phyloP scores from a whole-genome alignment of 1,140 invertebrate genomes.

The Caenorhabditis tropicalis region DNA sequence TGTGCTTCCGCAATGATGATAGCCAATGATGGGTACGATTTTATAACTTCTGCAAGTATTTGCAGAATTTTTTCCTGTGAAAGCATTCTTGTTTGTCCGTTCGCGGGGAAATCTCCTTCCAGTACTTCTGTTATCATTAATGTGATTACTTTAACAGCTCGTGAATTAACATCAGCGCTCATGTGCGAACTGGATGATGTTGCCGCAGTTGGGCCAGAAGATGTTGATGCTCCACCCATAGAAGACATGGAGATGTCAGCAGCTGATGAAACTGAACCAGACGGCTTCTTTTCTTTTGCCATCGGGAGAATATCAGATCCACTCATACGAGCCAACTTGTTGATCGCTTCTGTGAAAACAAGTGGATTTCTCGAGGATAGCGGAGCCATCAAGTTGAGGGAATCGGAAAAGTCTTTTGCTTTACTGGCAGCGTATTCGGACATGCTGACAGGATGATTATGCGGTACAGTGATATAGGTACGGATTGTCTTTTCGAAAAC shows the following conservation, averaged over 20 bases:
- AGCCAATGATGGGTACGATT: constrained; percentile 12
- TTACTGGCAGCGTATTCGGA: background rate
- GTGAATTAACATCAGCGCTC: background rate
- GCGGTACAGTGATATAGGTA: background rate
- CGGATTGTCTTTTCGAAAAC: constrained; percentile 82
- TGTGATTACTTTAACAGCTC: background rate
- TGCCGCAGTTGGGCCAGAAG: background rate
- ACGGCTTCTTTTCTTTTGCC: constrained; percentile 72
- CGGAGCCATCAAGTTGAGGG: constrained; percentile 5
- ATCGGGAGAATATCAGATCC: background rate
- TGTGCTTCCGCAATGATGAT: constrained; percentile 7
- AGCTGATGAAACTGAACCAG: background rate
- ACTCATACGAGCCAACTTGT: constrained; percentile 28
- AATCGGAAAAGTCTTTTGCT: background rate
- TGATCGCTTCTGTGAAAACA: constrained; percentile 63
- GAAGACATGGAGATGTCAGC: background rate
- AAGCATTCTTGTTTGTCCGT: constrained; percentile 3
- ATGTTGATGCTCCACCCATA: background rate
- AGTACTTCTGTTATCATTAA: background rate
- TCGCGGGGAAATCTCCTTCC: background rate
- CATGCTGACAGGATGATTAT: background rate
- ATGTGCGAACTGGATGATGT: background rate
- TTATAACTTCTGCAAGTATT: constrained; percentile 11
- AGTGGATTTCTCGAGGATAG: constrained; percentile 20
- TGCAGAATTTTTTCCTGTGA: constrained; percentile 7